A percentile compares a stretch with the other conserved stretches of the same genome.
These are phyloP conservation scores for Danio albolineatus DNA, from an alignment of 2,797 vertebrate genomes.

Conservation along the genomic window DNA sequence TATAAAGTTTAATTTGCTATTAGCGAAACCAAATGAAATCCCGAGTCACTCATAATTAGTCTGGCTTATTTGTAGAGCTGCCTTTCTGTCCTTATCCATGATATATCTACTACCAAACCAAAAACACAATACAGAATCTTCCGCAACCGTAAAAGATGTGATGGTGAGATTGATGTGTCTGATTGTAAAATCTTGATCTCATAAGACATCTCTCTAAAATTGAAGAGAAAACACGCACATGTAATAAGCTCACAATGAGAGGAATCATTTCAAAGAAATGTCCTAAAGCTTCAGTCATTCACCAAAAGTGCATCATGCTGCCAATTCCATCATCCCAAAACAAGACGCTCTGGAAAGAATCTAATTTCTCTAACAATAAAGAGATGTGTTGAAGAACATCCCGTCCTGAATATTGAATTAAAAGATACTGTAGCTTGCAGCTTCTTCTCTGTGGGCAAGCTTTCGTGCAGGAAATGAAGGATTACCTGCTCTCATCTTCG, in stretches of 20 bases:
- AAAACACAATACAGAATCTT: neutral
- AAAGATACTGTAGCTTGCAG: slow-evolving; percentile 17
- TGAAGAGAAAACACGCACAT: neutral
- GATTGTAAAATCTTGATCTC: neutral
- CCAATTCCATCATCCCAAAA: slow-evolving; percentile 9
- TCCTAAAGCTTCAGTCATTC: neutral
- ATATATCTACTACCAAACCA: neutral
- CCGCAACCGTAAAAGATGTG: neutral
- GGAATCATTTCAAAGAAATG: neutral
- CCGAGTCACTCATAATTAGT: neutral
- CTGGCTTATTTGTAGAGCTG: neutral
- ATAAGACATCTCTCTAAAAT: neutral
- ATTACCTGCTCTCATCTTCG: slow-evolving; percentile 18
- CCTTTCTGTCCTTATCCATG: neutral
- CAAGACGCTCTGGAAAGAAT: neutral
- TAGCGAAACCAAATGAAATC: neutral
- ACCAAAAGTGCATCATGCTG: slow-evolving; percentile 12
- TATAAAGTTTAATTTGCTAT: neutral
- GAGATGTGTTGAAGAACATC: neutral
- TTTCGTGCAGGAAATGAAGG: slow-evolving; percentile 12
- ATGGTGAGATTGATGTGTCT: neutral
- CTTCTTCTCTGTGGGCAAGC: slow-evolving; percentile 11
- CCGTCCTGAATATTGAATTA: slow-evolving; percentile 8
- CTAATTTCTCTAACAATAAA: slow-evolving; percentile 3
- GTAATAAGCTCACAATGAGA: neutral